Evolutionary conservation across 2,888 invertebrate genomes (phyloP).

Genomic region (Noctua fimbriata): DNA sequence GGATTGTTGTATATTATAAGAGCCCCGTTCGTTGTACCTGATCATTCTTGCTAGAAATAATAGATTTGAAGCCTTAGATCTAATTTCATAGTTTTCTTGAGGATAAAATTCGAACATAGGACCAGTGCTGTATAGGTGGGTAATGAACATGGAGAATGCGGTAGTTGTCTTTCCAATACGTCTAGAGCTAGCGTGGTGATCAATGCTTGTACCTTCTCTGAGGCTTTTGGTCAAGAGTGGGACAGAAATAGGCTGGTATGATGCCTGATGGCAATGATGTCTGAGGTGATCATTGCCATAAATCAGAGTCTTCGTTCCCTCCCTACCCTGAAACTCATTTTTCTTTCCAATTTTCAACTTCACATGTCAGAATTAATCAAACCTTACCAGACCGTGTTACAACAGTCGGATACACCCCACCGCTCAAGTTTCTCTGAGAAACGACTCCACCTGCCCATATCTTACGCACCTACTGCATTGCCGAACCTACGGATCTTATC

Average conservation of each 20-base stretch:
- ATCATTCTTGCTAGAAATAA: not conserved
- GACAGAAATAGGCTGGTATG: not conserved
- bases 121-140: not conserved
- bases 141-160: not conserved
- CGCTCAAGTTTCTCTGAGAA: constrained; percentile 33
- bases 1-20: constrained; percentile 3
- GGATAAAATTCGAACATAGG: not conserved
- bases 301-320: not conserved
- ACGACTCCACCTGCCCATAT: constrained; percentile 28
- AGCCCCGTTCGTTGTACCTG: not conserved
- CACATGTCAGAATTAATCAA: constrained; percentile 7
- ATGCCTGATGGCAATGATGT: not conserved
- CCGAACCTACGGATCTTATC: constrained; percentile 49
- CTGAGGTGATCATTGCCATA: not conserved
- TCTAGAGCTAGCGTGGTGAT: not conserved
- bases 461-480: constrained; percentile 41
- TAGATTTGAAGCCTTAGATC: not conserved
- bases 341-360: constrained; percentile 1
- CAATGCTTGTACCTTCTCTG: not conserved
- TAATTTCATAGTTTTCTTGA: not conserved
- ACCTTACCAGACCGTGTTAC: constrained; percentile 13
- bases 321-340: not conserved
- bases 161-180: not conserved
- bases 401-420: constrained; percentile 6
- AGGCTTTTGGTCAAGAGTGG: not conserved